Base-by-base conservation (phyloP, 2,888 invertebrate species). In the Caenorhabditis sp. region DNA sequence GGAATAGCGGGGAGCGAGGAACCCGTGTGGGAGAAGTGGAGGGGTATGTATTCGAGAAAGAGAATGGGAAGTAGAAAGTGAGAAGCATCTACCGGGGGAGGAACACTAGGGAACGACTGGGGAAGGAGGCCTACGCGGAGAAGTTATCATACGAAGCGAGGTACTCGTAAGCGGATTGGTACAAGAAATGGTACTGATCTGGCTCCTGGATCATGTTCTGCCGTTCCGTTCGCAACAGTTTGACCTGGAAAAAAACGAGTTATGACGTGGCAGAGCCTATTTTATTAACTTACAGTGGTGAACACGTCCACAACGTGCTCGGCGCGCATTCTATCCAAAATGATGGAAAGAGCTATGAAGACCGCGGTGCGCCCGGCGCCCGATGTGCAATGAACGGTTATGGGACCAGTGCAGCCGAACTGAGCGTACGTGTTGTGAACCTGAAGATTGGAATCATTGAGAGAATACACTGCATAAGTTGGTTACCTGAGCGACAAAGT, bases 141-240 rank as follows among this genome's bases (percentile, higher is more conserved):
- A 66, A 77, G 43, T 55, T 71, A 24, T 78, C 78, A 41, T 61
- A 78, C 2, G 62, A 22, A 15, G 59, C 55, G 90, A 99, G 93
- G 91, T 98, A 99, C 90, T 99, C 99, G 90, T 98, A 92, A 86
- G 97, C 96, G 77, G 99, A 97, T 87, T 96, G 94, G 91, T 99
- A 99, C 92, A 98, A 97, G 92, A 99, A 99, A 91, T 98, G 96
- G 91, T 99, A 99, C 91, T 99, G 98, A 92, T 99, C 97, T 89
- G 97, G 97, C 84, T 98, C 97, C 91, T 99, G 98, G 86, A 99
- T 97, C 98, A 99, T 99, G 85, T 96, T 96, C 78, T 97, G 96
- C 86, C 99, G 93, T 91, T 99, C 98, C 81, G 98, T 97, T 89
- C 99, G 93, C 86, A 99, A 92, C 91, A 97, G 95, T 91, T 98